Evolutionary conservation across 2,113 vertebrate species (phyloP), one percentile per base, ranked within the genome.

Genomic region (Podiceps cristatus): DNA sequence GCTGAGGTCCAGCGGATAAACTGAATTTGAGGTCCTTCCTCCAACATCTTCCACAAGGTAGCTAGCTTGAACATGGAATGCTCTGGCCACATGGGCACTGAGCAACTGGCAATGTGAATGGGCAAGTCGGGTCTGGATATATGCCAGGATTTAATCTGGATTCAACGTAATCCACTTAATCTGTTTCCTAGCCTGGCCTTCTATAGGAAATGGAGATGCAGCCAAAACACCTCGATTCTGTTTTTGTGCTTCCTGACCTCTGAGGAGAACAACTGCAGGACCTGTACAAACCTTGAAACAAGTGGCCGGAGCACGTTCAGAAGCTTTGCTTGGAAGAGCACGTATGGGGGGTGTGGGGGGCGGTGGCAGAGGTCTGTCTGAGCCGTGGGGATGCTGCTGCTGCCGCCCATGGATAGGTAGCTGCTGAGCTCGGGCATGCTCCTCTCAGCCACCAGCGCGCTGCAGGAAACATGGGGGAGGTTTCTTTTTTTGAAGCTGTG

Each of bases 111-210:
- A 20, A 89, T 88, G 69, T 63, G 80, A 90, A 91, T 7, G 9
- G 80, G 69, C 80, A 87, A 95, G 42, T 45, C 33, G 22, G 49
- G 71, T 33, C 74, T 91, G 95, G 86, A 91, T 76, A 80, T 27
- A 62, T 0, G 72, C 88, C 93, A 96, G 86, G 79, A 77, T 94
- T 96, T 96, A 95, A 93, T 96, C 91, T 95, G 96, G 93, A 84
- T 95, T 97, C 96, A 83, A 76, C 13, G 37, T 93, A 96, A 96
- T 95, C 93, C 91, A 80, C 74, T 95, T 92, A 96, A 96, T 92
- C 93, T 91, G 55, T 86, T 95, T 95, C 94, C 79, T 71, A 80
- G 82, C 59, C 72, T 14, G 5, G 79, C 55, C 79, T 94, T 96
- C 95, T 67, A 88, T 82, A 97, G 96, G 91, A 96, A 96, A 95